phyloP scores from a whole-genome alignment of 2,888 invertebrate species.

The Philereme vetulata region DNA sequence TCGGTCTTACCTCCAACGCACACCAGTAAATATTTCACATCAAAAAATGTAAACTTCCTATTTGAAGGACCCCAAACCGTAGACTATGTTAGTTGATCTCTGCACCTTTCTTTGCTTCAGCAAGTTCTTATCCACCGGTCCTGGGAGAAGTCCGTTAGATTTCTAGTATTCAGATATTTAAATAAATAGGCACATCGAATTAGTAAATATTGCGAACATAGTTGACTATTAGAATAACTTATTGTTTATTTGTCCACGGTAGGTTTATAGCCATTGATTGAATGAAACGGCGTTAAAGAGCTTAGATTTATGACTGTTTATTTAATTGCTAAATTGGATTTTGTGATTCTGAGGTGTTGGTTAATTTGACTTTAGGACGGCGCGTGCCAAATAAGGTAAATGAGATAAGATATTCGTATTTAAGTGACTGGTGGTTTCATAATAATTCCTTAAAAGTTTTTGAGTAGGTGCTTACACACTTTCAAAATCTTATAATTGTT shows the following conservation, averaged over 20 bases:
- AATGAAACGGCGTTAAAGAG: slow-evolving; percentile 27
- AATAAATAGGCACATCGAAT: slow-evolving; percentile 15
- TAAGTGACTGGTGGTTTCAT: no score
- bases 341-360: slow-evolving; percentile 11
- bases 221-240: slow-evolving; percentile 36
- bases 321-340: slow-evolving; percentile 15
- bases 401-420: no score
- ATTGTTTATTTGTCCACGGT: slow-evolving; percentile 34
- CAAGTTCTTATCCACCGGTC: no score
- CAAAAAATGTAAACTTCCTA: no score
- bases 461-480: no score
- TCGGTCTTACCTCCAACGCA: no score
- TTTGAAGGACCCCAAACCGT: no score
- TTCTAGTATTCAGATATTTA: background rate
- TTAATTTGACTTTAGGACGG: slow-evolving; percentile 1
- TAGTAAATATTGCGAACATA: slow-evolving; percentile 33
- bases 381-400: background rate
- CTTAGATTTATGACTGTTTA: slow-evolving; percentile 21
- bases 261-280: slow-evolving; percentile 33
- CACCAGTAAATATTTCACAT: no score
- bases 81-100: no score
- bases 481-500: no score
- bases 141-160: background rate
- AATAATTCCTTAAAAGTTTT: no score
- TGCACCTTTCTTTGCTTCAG: no score